These are phyloP conservation scores for Helobdella robusta DNA, from an alignment of 2,888 invertebrate species.

Conservation along the genomic window DNA sequence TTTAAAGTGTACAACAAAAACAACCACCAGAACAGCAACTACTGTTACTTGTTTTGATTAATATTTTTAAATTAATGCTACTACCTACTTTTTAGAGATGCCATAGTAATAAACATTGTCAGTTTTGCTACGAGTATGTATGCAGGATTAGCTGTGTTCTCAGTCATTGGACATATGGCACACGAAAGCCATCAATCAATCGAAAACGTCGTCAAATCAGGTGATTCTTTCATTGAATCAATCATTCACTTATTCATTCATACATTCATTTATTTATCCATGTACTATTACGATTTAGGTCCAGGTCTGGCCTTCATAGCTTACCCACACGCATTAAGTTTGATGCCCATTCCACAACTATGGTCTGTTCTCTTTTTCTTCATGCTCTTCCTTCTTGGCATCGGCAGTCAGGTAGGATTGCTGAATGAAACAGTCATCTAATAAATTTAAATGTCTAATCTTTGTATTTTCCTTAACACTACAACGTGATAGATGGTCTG, in stretches of 20 bases:
- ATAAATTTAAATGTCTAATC: too few relatives aligned
- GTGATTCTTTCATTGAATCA: conserved; percentile 18
- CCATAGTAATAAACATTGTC: conserved; percentile 37
- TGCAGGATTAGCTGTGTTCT: conserved; percentile 38
- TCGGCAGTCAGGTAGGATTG: conserved; percentile 38
- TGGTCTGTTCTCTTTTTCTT: conserved; percentile 37
- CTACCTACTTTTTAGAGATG: conserved; percentile 32
- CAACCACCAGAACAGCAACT: too few relatives aligned
- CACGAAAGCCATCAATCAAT: conserved; percentile 29
- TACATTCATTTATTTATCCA: too few relatives aligned
- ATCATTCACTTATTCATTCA: too few relatives aligned
- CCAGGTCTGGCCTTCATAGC: conserved; percentile 39
- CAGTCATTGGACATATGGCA: conserved; percentile 39
- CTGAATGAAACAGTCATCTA: too few relatives aligned
- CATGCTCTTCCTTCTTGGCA: conserved; percentile 36
- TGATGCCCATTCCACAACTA: conserved; percentile 36
- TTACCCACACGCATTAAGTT: conserved; percentile 37
- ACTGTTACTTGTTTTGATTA: too few relatives aligned
- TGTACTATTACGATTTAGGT: conserved; percentile 27
- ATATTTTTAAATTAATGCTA: background rate
- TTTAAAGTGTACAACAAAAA: too few relatives aligned
- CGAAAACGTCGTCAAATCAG: conserved; percentile 34
- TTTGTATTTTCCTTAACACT: too few relatives aligned
- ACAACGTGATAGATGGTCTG: conserved; percentile 36
- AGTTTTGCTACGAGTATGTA: conserved; percentile 38